Evolutionary conservation across 2,113 vertebrate genomes (phyloP).

Genomic region (Dryoscopus gambensis): DNA sequence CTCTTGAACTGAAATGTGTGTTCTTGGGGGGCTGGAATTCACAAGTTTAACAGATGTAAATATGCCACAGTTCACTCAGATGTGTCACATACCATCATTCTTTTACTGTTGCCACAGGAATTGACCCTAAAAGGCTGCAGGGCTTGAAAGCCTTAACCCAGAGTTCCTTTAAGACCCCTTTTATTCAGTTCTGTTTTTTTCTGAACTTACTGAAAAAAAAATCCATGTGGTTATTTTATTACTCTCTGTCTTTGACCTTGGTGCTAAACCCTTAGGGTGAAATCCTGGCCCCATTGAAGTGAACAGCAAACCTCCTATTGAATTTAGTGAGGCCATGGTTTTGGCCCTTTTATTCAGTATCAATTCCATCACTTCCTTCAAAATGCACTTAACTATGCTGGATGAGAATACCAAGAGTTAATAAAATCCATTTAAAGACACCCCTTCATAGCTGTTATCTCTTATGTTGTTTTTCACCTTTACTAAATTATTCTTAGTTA

Average conservation of each 20-base stretch:
- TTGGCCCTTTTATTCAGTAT: background rate
- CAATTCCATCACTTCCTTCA: background rate
- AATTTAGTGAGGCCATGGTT: background rate
- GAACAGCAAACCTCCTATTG: background rate
- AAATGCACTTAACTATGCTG: background rate
- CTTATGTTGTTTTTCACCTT: background rate
- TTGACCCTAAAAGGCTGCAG: background rate
- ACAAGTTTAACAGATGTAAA: background rate
- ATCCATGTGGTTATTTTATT: background rate
- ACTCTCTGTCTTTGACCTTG: background rate
- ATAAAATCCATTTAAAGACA: background rate
- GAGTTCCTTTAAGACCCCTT: background rate
- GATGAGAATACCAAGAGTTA: background rate
- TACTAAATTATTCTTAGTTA: background rate
- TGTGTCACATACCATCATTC: background rate
- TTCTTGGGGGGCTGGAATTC: background rate
- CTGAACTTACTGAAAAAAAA: background rate
- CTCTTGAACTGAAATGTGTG: background rate
- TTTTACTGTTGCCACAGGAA: constrained; percentile 3
- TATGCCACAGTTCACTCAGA: background rate
- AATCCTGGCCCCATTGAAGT: background rate
- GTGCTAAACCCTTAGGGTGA: background rate
- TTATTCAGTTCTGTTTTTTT: background rate
- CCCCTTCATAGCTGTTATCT: background rate
- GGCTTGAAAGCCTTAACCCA: background rate